Evolutionary conservation across 2,888 invertebrate genomes (phyloP), one percentile per base, ranked within the genome.

Genomic region (Pemphredon lugubris): DNA sequence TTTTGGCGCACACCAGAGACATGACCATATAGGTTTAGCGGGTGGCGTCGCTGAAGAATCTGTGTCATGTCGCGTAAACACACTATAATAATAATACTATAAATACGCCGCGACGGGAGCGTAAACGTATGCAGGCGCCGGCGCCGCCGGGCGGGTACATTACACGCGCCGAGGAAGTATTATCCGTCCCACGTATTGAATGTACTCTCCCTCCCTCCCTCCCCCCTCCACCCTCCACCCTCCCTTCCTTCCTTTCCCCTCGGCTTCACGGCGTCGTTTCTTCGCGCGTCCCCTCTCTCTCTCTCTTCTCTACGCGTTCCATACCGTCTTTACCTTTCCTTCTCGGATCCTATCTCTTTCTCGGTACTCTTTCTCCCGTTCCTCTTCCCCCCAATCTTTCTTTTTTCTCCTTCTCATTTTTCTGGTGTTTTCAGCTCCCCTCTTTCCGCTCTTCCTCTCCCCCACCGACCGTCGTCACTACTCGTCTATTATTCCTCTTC

Each of bases 51-150:
- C 13, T 21, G 61, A 50, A 72, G 78, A 86, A 86, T 86, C 82
- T 84, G 83, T 87, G 86, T 82, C 86, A 84, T 83, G 82, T 80
- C 84, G 82, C 81, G 81, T 85, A 84, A 87, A 86, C 84, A 84
- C 73, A 84, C 83, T 86, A 83, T 83, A 86, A 86, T 83, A 82
- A 81, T 85, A 85, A 81, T 84, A 83, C 86, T 87, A 86, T 87
- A 87, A 87, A 86, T 86, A 86, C 79, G 72, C 79, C 63, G 79
- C 51, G 53, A 58, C 34, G 50, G 75, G 82, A 80, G 82, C 78
- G 82, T 68, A 81, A 81, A 78, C 80, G 74, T 79, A 81, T 82
- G 84, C 82, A 83, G 86, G 86, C 86, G 86, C 86, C 86, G 86
- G 85, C 86, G 86, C 85, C 85, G 79, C 53, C 79, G 75, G 68